phyloP scores from a whole-genome alignment of 2,113 vertebrate genomes.

The Pleuronectes platessa region DNA sequence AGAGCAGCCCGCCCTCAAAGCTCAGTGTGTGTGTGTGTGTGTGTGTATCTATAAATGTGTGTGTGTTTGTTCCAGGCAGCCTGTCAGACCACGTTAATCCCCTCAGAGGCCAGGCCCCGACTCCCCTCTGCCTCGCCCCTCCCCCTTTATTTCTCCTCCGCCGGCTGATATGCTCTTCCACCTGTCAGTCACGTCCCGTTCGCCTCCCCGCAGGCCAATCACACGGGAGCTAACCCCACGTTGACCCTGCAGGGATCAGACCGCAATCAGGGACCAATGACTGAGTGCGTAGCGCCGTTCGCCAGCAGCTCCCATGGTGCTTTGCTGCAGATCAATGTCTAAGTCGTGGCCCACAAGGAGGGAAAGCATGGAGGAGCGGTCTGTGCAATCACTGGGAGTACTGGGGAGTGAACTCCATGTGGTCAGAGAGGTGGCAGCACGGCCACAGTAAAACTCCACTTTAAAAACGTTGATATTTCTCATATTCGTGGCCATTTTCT shows the following conservation, averaged over 20 bases:
- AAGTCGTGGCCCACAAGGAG: constrained; percentile 30
- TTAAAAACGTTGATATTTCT: background rate
- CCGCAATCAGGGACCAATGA: constrained; percentile 54
- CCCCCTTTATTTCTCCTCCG: background rate
- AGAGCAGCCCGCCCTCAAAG: constrained; percentile 71
- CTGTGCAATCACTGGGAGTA: constrained; percentile 29
- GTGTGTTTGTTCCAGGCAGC: constrained; percentile 63
- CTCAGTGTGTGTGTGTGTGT: constrained; percentile 31
- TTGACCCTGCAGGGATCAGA: constrained; percentile 73
- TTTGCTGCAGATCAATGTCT: constrained; percentile 68
- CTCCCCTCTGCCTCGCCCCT: constrained; percentile 48
- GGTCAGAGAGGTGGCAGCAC: background rate
- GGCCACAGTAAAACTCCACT: background rate
- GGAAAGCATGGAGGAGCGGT: constrained; percentile 36
- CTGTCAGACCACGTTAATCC: constrained; percentile 82
- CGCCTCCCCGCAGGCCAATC: constrained; percentile 43
- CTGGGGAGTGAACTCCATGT: background rate
- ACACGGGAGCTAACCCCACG: constrained; percentile 18
- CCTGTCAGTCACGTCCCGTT: constrained; percentile 51
- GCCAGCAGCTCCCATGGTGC: constrained; percentile 65
- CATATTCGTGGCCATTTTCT: too few relatives aligned
- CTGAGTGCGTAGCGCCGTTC: constrained; percentile 46
- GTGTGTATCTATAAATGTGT: constrained; percentile 66
- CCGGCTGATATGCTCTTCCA: constrained; percentile 49
- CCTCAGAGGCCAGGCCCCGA: constrained; percentile 70